Conservation (phyloP, 2,797 vertebrate genomes). For the Threskiornis aethiopicus region DNA sequence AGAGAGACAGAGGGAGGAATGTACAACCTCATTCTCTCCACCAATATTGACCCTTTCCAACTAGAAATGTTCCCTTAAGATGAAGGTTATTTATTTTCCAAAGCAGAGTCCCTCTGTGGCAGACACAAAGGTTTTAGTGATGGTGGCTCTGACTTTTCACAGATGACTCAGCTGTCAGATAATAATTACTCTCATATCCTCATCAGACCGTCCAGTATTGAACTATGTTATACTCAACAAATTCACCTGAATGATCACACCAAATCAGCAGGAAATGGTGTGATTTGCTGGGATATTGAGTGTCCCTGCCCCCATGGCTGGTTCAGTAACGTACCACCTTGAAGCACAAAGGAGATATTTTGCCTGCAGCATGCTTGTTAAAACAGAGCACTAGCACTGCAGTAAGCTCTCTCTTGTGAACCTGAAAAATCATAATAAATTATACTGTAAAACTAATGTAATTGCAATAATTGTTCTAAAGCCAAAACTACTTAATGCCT, state of each 20-base stretch:
- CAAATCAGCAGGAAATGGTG: neutral
- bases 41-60: neutral
- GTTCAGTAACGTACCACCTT: neutral
- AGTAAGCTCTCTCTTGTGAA: neutral
- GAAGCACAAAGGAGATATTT: neutral
- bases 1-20: neutral
- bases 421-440: neutral
- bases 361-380: neutral
- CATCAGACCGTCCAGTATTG: neutral
- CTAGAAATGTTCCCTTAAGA: neutral
- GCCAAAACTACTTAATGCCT: neutral
- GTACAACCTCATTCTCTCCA: neutral
- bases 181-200: neutral
- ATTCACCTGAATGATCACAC: neutral
- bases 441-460: neutral
- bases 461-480: neutral
- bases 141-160: neutral
- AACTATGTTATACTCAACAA: neutral
- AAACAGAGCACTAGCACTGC: neutral
- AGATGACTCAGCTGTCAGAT: neutral
- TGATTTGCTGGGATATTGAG: neutral
- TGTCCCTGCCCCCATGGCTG: neutral
- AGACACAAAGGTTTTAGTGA: neutral
- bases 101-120: neutral
- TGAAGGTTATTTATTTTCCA: neutral